A percentile compares a stretch with the other conserved stretches of the same genome.
Evolutionary conservation across 1,140 invertebrate genomes (phyloP).

Genomic region (Drosophila mayri): DNA sequence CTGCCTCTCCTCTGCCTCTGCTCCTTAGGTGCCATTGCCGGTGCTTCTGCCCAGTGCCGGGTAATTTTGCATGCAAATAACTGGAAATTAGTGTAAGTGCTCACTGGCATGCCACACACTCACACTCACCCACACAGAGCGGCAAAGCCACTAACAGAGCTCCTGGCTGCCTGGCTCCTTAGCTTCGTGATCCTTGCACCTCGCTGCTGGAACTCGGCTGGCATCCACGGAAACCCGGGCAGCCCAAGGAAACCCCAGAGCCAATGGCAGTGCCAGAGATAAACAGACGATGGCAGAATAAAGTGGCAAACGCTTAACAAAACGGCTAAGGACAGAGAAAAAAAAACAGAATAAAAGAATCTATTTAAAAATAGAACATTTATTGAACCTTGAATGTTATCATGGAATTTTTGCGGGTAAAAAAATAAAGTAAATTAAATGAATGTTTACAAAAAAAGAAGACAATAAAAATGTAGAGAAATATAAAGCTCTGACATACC

Average conservation of each 20-base stretch:
- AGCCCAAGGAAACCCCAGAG: conserved; percentile 25
- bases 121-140: conserved; percentile 29
- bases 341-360: neutral
- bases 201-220: neutral
- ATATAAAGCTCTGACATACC: too few species aligned
- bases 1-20: neutral
- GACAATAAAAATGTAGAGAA: too few species aligned
- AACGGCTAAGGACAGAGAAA: conserved; percentile 16
- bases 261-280: conserved; percentile 58
- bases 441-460: too few species aligned
- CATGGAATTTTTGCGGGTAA: too few species aligned
- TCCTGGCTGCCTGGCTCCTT: conserved; percentile 8
- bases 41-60: conserved; percentile 40
- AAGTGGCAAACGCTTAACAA: conserved; percentile 68
- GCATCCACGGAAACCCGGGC: conserved; percentile 3
- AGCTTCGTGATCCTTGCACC: conserved; percentile 16
- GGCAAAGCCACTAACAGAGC: conserved; percentile 18
- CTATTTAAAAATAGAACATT: neutral
- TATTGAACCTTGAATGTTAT: neutral
- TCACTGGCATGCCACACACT: conserved; percentile 75
- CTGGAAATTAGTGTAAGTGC: conserved; percentile 82
- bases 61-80: conserved; percentile 83
- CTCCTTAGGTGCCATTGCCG: conserved; percentile 36
- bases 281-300: conserved; percentile 67
- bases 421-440: too few species aligned